A percentile compares a stretch with the other conserved stretches of the same genome.
phyloP scores from a whole-genome alignment of 2,888 invertebrate genomes.

The Phania funesta region DNA sequence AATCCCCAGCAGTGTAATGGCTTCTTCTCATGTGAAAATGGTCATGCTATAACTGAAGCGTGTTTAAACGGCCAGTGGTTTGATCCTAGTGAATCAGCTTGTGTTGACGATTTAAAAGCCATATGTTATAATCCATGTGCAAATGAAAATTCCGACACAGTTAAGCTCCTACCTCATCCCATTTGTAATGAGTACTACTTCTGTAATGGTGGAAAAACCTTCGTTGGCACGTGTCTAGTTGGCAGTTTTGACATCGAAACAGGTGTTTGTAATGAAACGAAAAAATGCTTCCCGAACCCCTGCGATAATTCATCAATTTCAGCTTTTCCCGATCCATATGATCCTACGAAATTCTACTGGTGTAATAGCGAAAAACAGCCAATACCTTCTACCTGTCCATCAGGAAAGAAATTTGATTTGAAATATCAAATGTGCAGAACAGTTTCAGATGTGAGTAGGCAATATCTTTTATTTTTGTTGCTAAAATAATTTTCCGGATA shows the following conservation, averaged over 20 bases:
- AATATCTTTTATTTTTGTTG: not conserved
- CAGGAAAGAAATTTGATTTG: constrained; percentile 47
- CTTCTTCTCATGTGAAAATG: constrained; percentile 72
- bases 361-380: constrained; percentile 68
- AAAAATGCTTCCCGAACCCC: constrained; percentile 46
- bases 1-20: constrained; percentile 72
- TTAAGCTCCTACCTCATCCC: constrained; percentile 70
- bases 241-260: constrained; percentile 70
- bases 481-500: not conserved
- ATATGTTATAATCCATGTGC: constrained; percentile 75
- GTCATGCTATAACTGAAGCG: constrained; percentile 64
- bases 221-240: constrained; percentile 71
- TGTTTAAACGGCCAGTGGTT: constrained; percentile 72
- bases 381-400: constrained; percentile 62
- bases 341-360: constrained; percentile 70
- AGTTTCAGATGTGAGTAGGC: constrained; percentile 71
- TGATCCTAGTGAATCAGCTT: constrained; percentile 57
- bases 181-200: constrained; percentile 74
- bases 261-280: constrained; percentile 66
- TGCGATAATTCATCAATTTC: constrained; percentile 67
- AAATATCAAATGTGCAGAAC: not conserved
- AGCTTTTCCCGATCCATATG: constrained; percentile 68
- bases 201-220: constrained; percentile 71
- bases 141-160: constrained; percentile 45
- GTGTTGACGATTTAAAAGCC: constrained; percentile 71